These are phyloP conservation scores for Porites evermanni DNA, from an alignment of 92 coral and sea anemone species.

Conservation along the genomic window DNA sequence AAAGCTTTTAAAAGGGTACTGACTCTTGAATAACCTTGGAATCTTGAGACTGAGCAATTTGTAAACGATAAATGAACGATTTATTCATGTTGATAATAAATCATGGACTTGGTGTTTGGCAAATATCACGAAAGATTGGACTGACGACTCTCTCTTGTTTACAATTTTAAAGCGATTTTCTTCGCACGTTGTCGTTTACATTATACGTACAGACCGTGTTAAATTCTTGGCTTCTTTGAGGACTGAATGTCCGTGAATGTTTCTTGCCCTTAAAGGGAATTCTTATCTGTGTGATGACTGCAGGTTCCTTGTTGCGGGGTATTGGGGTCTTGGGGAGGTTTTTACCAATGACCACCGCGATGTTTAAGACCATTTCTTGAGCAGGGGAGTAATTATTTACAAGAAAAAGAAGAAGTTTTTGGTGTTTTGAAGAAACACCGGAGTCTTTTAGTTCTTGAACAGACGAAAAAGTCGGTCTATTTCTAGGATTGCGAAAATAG, in stretches of 20 bases:
- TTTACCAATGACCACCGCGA: constrained; percentile 93
- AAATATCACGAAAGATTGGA: neutral
- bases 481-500: constrained; percentile 80
- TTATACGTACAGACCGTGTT: constrained; percentile 17
- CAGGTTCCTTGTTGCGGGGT: constrained; percentile 92
- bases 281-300: constrained; percentile 81
- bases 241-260: constrained; percentile 73
- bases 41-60: constrained; percentile 7
- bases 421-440: constrained; percentile 88
- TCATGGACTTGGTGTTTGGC: neutral
- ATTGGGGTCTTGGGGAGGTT: constrained; percentile 86
- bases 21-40: neutral
- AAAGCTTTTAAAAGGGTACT: neutral
- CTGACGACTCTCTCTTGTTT: neutral
- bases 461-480: constrained; percentile 91
- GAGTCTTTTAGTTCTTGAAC: constrained; percentile 73
- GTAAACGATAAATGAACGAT: constrained; percentile 17
- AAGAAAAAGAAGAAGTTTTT: constrained; percentile 72
- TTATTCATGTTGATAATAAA: constrained; percentile 23
- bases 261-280: constrained; percentile 73
- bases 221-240: constrained; percentile 75
- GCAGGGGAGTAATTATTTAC: constrained; percentile 85
- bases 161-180: constrained; percentile 67
- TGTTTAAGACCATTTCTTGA: constrained; percentile 87
- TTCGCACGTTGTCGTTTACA: constrained; percentile 33